Base-by-base conservation (phyloP, 1,140 invertebrate species). In the Plodia interpunctella region DNA sequence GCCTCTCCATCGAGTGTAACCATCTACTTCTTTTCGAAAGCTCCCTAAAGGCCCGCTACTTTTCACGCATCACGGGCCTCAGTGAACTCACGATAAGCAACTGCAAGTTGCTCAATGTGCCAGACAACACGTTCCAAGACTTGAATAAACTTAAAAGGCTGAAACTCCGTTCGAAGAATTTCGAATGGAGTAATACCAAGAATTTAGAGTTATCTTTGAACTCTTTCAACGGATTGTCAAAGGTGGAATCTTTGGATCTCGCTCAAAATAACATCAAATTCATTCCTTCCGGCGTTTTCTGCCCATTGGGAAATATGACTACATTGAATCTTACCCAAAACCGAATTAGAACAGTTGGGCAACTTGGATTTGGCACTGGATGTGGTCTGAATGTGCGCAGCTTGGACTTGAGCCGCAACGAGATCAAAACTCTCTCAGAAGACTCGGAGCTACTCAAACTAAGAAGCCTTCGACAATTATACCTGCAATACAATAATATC, bases 261-360 rank as follows among this genome's bases (percentile, higher is more conserved):
- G 91, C 93, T 55, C 92, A 95, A 76, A 97, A 96, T 87, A 96
- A 97, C 86, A 92, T 98, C 53, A 91, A 93, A 55, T 91, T 93
- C 1, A 78, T 97, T 65, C 95, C 96, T 1, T 92, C 92, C 11
- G 93, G 93, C 49, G 91, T 94, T 28, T 93, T 97, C 56, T 97
- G 96, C 78, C 91, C 93, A 3, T 87, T 98, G 60, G 91, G 92
- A 54, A 95, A 95, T 74, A 89, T 98, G 5, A 95, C 95, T 73
- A 92, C 93, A 53, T 89, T 98, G 19, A 97, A 98, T 90, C 90
- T 97, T 61, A 97, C 96, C 9, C 91, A 92, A 19, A 97, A 97
- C 84, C 92, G 93, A 69, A 93, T 98, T 63, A 91, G 91, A 51
- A 93, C 94, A 44, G 90, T 96, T 6, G 93, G 94, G 30, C 92